Evolutionary conservation across 2,888 invertebrate genomes (phyloP).

Genomic region (Linnaemya vulpina): DNA sequence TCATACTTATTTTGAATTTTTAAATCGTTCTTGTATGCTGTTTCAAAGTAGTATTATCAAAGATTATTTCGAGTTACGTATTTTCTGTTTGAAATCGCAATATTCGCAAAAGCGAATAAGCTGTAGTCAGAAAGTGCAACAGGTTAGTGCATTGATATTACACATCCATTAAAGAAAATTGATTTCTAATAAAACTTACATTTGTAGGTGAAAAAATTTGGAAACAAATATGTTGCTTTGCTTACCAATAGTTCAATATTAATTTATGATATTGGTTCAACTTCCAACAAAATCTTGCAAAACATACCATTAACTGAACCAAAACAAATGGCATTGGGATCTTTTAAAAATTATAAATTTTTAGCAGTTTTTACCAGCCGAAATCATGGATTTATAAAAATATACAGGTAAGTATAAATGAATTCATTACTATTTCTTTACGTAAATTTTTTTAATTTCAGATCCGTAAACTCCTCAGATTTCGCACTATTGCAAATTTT

Average conservation of each 20-base stretch:
- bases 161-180: background rate
- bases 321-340: conserved; percentile 73
- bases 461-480: conserved; percentile 49
- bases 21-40: conserved; percentile 40
- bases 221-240: conserved; percentile 64
- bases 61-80: background rate
- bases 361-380: conserved; percentile 75
- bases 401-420: conserved; percentile 77
- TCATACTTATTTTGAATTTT: conserved; percentile 32
- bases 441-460: conserved; percentile 29
- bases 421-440: background rate
- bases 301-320: conserved; percentile 73
- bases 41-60: background rate
- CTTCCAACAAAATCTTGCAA: conserved; percentile 61
- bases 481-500: conserved; percentile 82
- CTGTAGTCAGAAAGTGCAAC: conserved; percentile 65
- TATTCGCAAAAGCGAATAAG: conserved; percentile 25
- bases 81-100: conserved; percentile 28
- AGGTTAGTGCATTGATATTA: conserved; percentile 55
- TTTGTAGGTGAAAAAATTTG: conserved; percentile 72
- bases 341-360: conserved; percentile 71
- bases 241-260: conserved; percentile 73
- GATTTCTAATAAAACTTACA: background rate
- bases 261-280: conserved; percentile 73
- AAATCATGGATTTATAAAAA: conserved; percentile 75